phyloP scores from a whole-genome alignment of 2,797 vertebrate genomes.

The Diplodus sargus region DNA sequence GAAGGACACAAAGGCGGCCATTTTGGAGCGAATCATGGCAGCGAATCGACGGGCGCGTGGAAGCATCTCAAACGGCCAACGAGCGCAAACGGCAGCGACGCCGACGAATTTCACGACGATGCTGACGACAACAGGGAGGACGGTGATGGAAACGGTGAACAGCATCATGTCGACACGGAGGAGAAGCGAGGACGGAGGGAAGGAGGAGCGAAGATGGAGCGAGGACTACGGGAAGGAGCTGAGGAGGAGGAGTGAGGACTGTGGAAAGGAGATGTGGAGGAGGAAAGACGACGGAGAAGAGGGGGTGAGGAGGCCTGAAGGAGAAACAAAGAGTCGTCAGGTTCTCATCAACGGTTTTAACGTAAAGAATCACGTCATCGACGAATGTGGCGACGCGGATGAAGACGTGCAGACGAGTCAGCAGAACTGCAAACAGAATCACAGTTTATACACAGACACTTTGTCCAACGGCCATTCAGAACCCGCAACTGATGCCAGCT shows the following conservation, averaged over 20 bases:
- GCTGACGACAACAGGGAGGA: conserved; percentile 45
- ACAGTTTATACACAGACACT: background rate
- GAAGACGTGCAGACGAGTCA: background rate
- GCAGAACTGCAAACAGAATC: conserved; percentile 20
- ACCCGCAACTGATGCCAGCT: background rate
- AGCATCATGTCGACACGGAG: conserved; percentile 63
- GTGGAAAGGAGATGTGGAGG: conserved; percentile 13
- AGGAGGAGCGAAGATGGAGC: conserved; percentile 41
- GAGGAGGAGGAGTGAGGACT: conserved; percentile 38
- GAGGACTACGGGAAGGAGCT: conserved; percentile 28
- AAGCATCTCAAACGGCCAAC: background rate
- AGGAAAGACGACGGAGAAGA: conserved; percentile 43
- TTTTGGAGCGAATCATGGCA: conserved; percentile 69
- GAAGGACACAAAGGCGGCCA: conserved; percentile 82
- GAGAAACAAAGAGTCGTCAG: conserved; percentile 4
- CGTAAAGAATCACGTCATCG: conserved; percentile 51
- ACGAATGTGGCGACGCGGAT: conserved; percentile 56
- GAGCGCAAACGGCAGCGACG: background rate
- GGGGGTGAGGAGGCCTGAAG: conserved; percentile 8
- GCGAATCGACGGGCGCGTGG: conserved; percentile 14
- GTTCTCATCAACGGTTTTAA: conserved; percentile 71
- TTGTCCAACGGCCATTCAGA: conserved; percentile 35
- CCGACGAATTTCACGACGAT: background rate
- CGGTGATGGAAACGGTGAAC: conserved; percentile 69
- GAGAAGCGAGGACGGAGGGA: conserved; percentile 60